A percentile compares a stretch with the other conserved stretches of the same genome.
These are phyloP conservation scores for Melanostoma mellinum DNA, from an alignment of 2,888 invertebrate species.

Conservation along the genomic window DNA sequence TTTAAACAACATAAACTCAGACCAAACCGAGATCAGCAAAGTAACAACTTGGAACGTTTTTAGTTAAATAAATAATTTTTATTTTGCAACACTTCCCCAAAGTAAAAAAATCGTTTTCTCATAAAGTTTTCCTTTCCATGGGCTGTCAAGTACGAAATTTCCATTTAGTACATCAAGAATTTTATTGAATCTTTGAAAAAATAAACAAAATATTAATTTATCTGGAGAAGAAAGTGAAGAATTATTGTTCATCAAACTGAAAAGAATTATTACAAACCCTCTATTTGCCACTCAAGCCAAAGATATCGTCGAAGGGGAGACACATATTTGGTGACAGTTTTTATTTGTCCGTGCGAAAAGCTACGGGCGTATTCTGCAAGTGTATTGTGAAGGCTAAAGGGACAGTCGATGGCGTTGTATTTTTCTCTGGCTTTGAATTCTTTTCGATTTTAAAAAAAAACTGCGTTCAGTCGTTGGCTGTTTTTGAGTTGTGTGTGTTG, in stretches of 20 bases:
- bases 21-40: not conserved
- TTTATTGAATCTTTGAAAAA: not conserved
- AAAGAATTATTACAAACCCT: not conserved
- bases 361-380: slow-evolving; percentile 54
- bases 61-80: not conserved
- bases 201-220: not conserved
- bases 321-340: slow-evolving; percentile 36
- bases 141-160: too few species aligned
- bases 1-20: slow-evolving; percentile 1
- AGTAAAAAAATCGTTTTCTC: not conserved
- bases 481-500: slow-evolving; percentile 28
- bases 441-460: slow-evolving; percentile 34
- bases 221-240: not conserved
- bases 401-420: slow-evolving; percentile 65
- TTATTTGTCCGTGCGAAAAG: slow-evolving; percentile 57
- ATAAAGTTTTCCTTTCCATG: too few species aligned
- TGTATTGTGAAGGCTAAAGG: not conserved
- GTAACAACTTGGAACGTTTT: not conserved
- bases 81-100: not conserved
- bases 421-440: slow-evolving; percentile 27
- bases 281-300: slow-evolving; percentile 9
- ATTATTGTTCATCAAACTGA: not conserved
- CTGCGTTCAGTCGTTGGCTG: slow-evolving; percentile 29
- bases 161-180: too few species aligned
- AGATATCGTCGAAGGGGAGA: slow-evolving; percentile 2